phyloP scores from a whole-genome alignment of 1,140 invertebrate species.

The Manduca sexta region DNA sequence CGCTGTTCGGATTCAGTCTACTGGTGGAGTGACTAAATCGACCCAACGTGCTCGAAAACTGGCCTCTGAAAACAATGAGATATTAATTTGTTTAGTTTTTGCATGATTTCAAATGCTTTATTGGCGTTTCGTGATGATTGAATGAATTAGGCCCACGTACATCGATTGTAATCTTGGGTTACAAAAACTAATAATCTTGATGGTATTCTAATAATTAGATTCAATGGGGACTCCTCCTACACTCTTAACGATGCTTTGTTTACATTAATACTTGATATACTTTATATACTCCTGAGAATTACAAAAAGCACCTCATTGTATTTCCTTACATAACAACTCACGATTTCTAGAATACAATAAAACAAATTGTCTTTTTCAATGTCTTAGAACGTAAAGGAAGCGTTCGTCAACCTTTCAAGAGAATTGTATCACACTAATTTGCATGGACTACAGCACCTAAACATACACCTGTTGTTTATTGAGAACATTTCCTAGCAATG shows the following conservation, averaged over 20 bases:
- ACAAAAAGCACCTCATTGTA: not conserved
- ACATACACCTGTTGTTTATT: constrained; percentile 41
- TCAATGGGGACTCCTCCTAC: constrained; percentile 59
- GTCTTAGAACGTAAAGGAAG: not conserved
- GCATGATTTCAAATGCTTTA: constrained; percentile 24
- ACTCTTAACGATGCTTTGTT: constrained; percentile 55
- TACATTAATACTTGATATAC: constrained; percentile 7
- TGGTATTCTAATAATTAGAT: constrained; percentile 53
- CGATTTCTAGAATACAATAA: too few species aligned
- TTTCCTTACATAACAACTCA: not conserved
- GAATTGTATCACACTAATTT: constrained; percentile 46
- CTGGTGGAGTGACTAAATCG: constrained; percentile 86
- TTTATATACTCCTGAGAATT: too few species aligned
- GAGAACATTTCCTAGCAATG: constrained; percentile 40
- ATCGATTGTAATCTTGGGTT: constrained; percentile 49
- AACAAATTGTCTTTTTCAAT: not conserved
- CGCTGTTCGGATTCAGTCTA: constrained; percentile 75
- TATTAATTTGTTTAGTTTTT: constrained; percentile 28
- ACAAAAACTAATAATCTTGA: constrained; percentile 58
- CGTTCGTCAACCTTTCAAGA: constrained; percentile 14
- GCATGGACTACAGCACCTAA: constrained; percentile 37
- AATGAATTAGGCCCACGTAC: constrained; percentile 44
- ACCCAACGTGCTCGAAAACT: constrained; percentile 79
- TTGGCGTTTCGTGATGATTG: constrained; percentile 30
- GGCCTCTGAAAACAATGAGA: constrained; percentile 71